Evolutionary conservation across 2,113 vertebrate genomes (phyloP), one percentile per base, ranked within the genome.

Genomic region (Tetrao urogallus): DNA sequence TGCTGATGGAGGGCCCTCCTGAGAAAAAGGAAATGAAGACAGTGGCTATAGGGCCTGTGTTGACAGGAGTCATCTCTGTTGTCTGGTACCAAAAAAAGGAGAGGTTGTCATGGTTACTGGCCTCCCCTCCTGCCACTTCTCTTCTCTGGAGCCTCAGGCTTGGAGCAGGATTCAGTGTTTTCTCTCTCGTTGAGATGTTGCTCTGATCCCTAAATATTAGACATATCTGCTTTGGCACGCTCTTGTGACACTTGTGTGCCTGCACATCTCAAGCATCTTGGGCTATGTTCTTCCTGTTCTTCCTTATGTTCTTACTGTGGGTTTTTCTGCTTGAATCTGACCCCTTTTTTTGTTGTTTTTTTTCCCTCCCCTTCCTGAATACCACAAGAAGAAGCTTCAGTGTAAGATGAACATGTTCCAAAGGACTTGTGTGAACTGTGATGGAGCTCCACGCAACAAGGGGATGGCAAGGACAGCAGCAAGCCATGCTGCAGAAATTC

Each of bases 91-190:
- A 2, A 70, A 66, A 66, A 58, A 78, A 63, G 19, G 77, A 80
- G 86, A 1, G 20, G 94, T 95, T 93, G 94, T 47, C 92, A 93
- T 93, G 94, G 91, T 89, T 96, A 94, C 91, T 2, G 20, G 92
- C 61, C 86, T 92, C 83, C 71, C 47, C 28, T 8, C 88, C 32
- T 87, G 87, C 89, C 92, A 92, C 40, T 52, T 66, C 58, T 85
- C 94, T 94, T 77, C 90, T 91, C 72, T 1, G n/a, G 79, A 95
- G 94, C 90, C 47, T 48, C 3, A 2, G 84, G 84, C 82, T 91
- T 57, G 82, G 82, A 92, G 94, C 48, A 54, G 89, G n/a, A 67
- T 48, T 77, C 50, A 11, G 60, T 10, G 13, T 32, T 63, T 63
- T 88, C 64, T 54, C 66, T 85, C 58, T 67, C 15, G 38, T 4